phyloP scores from a whole-genome alignment of 2,888 invertebrate species.

The Troides oblongomaculatus region DNA sequence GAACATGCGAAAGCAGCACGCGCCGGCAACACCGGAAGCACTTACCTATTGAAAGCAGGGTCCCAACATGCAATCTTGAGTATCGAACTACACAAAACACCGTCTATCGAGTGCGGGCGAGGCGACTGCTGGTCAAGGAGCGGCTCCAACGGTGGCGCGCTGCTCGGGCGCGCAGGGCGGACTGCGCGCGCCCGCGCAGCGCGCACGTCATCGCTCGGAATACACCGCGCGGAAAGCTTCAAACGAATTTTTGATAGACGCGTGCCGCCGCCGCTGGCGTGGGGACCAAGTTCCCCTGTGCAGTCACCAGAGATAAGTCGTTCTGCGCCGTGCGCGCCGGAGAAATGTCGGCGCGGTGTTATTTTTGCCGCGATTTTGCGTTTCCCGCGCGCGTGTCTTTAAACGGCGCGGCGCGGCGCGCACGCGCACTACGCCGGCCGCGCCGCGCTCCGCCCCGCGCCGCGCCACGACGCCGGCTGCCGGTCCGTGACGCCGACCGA shows the following conservation, averaged over 20 bases:
- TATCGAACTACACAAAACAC: too few species aligned
- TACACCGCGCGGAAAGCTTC: constrained; percentile 53
- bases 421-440: constrained; percentile 24
- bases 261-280: constrained; percentile 8
- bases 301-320: constrained; percentile 36
- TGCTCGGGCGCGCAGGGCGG: constrained; percentile 48
- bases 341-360: constrained; percentile 69
- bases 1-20: too few species aligned
- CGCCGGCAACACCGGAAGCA: too few species aligned
- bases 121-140: not conserved
- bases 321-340: constrained; percentile 37
- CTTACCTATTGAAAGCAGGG: too few species aligned
- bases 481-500: not conserved
- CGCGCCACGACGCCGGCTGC: too few species aligned
- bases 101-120: not conserved
- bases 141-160: not conserved
- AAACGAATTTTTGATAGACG: constrained; percentile 42
- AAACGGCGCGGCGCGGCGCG: constrained; percentile 69
- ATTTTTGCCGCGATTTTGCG: constrained; percentile 75
- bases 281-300: constrained; percentile 43
- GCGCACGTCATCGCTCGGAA: constrained; percentile 68
- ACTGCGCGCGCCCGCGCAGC: constrained; percentile 54
- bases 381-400: constrained; percentile 69
- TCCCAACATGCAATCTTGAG: too few species aligned
- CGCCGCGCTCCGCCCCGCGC: too few species aligned